Percentiles rank a stretch among this genome's conserved stretches.
These are phyloP conservation scores for Caenorhabditis uteleia DNA, from an alignment of 2,888 invertebrate species.

Conservation along the genomic window DNA sequence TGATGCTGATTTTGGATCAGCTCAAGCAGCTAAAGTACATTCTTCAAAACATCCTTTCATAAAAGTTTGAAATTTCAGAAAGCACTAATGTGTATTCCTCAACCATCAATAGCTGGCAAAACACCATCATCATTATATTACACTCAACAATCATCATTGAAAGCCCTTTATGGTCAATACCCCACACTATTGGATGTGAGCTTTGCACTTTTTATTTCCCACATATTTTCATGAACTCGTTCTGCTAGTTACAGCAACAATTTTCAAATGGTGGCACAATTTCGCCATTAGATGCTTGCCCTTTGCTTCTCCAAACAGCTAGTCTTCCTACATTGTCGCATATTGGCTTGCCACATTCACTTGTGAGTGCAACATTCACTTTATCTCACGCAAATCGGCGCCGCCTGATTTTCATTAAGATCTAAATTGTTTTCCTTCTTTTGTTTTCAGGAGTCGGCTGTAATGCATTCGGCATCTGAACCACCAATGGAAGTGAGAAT, in stretches of 20 bases:
- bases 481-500: constrained; percentile 68
- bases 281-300: constrained; percentile 31
- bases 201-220: constrained; percentile 6
- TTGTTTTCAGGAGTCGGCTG: constrained; percentile 79
- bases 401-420: not conserved
- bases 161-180: constrained; percentile 25
- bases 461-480: constrained; percentile 28
- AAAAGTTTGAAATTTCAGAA: constrained; percentile 13
- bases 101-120: not conserved
- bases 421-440: too few species aligned
- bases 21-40: constrained; percentile 26
- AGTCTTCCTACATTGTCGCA: constrained; percentile 30
- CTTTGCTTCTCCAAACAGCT: constrained; percentile 29
- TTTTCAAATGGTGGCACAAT: not conserved
- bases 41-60: not conserved
- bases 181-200: constrained; percentile 20
- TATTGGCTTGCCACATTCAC: constrained; percentile 23
- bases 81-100: constrained; percentile 31
- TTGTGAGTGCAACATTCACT: constrained; percentile 8
- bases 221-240: too few species aligned
- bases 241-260: constrained; percentile 6
- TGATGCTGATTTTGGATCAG: constrained; percentile 27
- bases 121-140: constrained; percentile 20
- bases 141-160: constrained; percentile 20
- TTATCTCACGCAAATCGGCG: not conserved